A percentile compares a stretch with the other conserved stretches of the same genome.
These are phyloP conservation scores for Simalia tracyae DNA, from an alignment of 2,797 vertebrate genomes.

Conservation along the genomic window DNA sequence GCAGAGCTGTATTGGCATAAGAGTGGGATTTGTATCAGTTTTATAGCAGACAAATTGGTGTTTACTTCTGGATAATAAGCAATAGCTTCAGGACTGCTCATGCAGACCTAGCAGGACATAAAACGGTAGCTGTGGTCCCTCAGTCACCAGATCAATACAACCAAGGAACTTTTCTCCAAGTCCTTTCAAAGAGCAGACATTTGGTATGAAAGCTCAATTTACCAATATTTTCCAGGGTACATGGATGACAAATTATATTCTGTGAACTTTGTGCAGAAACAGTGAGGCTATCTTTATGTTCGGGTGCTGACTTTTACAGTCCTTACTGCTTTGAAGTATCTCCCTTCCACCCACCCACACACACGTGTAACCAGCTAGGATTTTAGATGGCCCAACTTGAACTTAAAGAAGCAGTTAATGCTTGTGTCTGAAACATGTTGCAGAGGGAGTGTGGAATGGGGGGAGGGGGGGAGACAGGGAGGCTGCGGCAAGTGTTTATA, in stretches of 20 bases:
- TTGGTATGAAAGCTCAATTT: slow-evolving; percentile 21
- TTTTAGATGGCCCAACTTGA: slow-evolving; percentile 46
- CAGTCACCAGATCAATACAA: slow-evolving; percentile 26
- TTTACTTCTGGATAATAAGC: slow-evolving; percentile 21
- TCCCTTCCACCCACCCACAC: background rate
- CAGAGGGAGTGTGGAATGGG: slow-evolving; percentile 39
- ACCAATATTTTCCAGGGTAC: slow-evolving; percentile 32
- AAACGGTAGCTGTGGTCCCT: background rate
- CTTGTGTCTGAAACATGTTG: slow-evolving; percentile 35
- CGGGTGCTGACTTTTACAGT: slow-evolving; percentile 24
- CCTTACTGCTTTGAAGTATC: slow-evolving; percentile 40
- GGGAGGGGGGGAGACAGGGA: background rate
- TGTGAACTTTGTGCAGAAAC: slow-evolving; percentile 26
- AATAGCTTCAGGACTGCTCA: background rate
- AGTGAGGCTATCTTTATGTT: slow-evolving; percentile 17
- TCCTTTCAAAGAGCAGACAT: slow-evolving; percentile 38
- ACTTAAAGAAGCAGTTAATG: slow-evolving; percentile 47
- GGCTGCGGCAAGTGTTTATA: slow-evolving; percentile 23
- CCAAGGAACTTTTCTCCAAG: slow-evolving; percentile 53
- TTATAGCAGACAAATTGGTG: background rate
- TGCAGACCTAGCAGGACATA: background rate
- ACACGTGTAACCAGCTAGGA: slow-evolving; percentile 14
- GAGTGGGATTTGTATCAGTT: slow-evolving; percentile 20
- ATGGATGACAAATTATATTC: slow-evolving; percentile 23
- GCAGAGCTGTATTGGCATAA: slow-evolving; percentile 46